Evolutionary conservation across 2,113 vertebrate species (phyloP).

Genomic region (Leptobrachium leishanense): DNA sequence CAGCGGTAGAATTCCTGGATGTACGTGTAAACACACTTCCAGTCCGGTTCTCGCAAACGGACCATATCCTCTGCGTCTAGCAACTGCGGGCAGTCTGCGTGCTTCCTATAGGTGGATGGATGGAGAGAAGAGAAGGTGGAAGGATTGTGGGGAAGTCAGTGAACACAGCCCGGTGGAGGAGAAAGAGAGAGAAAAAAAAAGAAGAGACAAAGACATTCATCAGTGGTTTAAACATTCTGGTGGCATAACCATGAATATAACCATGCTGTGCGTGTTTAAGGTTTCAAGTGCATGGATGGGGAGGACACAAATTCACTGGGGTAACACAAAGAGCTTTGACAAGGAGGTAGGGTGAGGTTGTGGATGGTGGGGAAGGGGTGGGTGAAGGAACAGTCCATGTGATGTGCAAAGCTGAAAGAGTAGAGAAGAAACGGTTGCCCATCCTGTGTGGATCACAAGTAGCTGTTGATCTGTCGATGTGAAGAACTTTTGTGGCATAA

Average conservation of each 20-base stretch:
- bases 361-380: conserved; percentile 44
- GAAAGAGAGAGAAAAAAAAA: conserved; percentile 61
- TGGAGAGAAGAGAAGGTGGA: conserved; percentile 29
- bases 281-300: conserved; percentile 25
- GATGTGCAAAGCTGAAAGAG: conserved; percentile 55
- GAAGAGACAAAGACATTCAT: conserved; percentile 56
- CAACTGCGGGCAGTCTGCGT: conserved; percentile 96
- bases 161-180: conserved; percentile 69
- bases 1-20: conserved; percentile 99
- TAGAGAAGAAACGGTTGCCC: neutral
- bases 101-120: conserved; percentile 81
- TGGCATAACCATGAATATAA: conserved; percentile 58
- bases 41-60: conserved; percentile 98
- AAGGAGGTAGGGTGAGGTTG: conserved; percentile 56
- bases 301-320: conserved; percentile 6
- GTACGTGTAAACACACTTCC: conserved; percentile 99
- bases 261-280: conserved; percentile 62
- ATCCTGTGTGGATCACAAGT: no score
- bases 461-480: no score
- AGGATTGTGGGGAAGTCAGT: conserved; percentile 68
- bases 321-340: conserved; percentile 20
- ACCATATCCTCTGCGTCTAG: conserved; percentile 99
- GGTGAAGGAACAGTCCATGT: conserved; percentile 41
- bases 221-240: conserved; percentile 53
- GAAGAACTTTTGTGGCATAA: no score